Base-by-base conservation (phyloP, 92 coral and sea anemone species). In the Siderastrea radians region DNA sequence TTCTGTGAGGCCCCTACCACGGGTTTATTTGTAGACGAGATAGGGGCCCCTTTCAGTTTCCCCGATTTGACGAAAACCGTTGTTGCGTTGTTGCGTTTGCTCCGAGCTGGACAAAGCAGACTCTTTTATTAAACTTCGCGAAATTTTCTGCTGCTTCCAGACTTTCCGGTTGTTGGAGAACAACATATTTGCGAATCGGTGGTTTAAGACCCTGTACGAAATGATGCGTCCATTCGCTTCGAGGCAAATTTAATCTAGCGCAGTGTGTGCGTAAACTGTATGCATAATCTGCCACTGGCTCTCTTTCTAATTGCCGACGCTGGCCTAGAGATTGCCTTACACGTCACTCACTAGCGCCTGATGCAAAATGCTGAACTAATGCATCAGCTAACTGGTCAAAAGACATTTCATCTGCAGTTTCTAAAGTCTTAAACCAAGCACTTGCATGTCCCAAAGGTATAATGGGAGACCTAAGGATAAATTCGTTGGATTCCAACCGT, bases 271-370 rank as follows among this genome's bases (percentile, higher is more conserved):
- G 79, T 3, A 65, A 5, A 17, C 71, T 71, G 43, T 66, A 72
- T 16, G 75, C 43, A 61, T 60, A 85, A 14, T 85, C 83, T 1
- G 66, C 47, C 6, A 62, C 75, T 4, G 75, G 6, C 64, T 85
- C 89, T 7, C 43, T 85, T 5, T 66, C 19, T 26, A 70, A 38
- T 67, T 85, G 83, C 15, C 80, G 79, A 1, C 90, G 84, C 71
- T 86, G 84, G 1, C 70, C 69, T 8, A 86, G 61, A 10, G 83
- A 52, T 43, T 77, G 84, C 43, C 90, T 44, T 13, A 65, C 19
- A 13, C 89, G 83, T 84, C 84, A 77, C 2, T 76, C 75, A 5
- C 67, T 66, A 3, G 89, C 84, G 14, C 77, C 83, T 38, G 84
- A 72, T 5, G 72, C 90, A 58, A 86, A 86, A 64, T 68, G 80